Evolutionary conservation across 2,888 invertebrate species (phyloP).

Genomic region (Girardia tigrina): DNA sequence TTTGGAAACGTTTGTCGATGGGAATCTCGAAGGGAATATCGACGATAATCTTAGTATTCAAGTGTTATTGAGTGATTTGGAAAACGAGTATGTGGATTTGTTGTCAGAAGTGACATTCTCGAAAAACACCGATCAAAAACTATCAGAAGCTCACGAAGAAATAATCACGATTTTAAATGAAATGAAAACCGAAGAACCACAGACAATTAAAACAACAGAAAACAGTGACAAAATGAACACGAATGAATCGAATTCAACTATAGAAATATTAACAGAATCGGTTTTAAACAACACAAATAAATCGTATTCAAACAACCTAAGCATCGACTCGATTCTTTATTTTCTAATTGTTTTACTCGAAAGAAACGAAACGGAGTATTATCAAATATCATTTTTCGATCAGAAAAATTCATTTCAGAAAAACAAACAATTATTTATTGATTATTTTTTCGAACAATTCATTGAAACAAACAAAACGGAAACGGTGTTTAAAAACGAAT

Average conservation of each 20-base stretch:
- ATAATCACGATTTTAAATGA: not conserved
- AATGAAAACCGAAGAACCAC: not conserved
- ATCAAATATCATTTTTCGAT: not conserved
- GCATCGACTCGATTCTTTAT: not conserved
- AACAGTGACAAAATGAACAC: not conserved
- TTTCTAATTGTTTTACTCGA: not conserved
- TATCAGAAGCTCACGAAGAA: not conserved
- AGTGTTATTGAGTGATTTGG: constrained; percentile 6
- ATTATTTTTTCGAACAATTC: not conserved
- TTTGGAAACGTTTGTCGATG: not conserved
- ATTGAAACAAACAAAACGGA: not conserved
- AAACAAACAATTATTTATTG: not conserved
- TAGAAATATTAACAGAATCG: not conserved
- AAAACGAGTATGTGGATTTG: not conserved
- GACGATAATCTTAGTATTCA: not conserved
- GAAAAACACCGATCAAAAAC: not conserved
- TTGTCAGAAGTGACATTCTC: not conserved
- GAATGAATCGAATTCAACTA: not conserved
- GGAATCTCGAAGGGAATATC: not conserved
- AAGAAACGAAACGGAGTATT: not conserved
- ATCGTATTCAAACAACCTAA: not conserved
- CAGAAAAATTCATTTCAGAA: not conserved
- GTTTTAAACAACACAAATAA: not conserved
- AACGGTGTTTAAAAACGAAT: not conserved
- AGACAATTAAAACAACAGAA: not conserved